Evolutionary conservation across 2,888 invertebrate species (phyloP).

Genomic region (Dasysyrphus tricinctus): DNA sequence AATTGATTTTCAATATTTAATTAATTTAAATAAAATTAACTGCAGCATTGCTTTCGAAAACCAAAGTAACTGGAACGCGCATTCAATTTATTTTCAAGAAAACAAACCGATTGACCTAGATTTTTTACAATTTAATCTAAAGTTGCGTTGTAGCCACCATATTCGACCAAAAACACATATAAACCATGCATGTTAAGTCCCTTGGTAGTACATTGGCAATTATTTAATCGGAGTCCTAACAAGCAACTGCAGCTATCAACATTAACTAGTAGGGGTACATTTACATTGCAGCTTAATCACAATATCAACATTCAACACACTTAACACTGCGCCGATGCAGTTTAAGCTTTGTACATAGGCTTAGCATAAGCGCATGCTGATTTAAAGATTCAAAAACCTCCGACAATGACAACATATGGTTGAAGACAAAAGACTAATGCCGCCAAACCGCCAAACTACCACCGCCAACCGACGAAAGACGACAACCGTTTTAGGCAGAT

Average conservation of each 20-base stretch:
- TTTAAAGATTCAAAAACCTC: conserved; percentile 33
- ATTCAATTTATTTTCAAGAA: background rate
- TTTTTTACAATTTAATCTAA: conserved; percentile 21
- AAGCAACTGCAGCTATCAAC: conserved; percentile 28
- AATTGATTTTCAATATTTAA: too few species aligned
- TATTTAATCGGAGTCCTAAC: conserved; percentile 22
- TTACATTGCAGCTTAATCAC: conserved; percentile 6
- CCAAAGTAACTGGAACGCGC: too few species aligned
- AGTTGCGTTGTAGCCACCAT: conserved; percentile 7
- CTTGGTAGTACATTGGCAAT: conserved; percentile 27
- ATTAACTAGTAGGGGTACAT: background rate
- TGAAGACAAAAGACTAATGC: conserved; percentile 55
- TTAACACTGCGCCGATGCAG: background rate
- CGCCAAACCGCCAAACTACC: background rate
- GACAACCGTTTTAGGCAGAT: conserved; percentile 60
- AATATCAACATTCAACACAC: background rate
- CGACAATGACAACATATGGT: conserved; percentile 39
- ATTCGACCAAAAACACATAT: background rate
- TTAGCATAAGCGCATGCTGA: conserved; percentile 18
- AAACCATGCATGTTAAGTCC: conserved; percentile 14
- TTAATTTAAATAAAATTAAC: too few species aligned
- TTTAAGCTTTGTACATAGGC: background rate
- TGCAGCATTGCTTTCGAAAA: too few species aligned
- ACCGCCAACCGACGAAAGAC: background rate
- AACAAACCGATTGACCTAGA: background rate